Evolutionary conservation across 1,140 invertebrate genomes (phyloP), one percentile per base, ranked within the genome.

Genomic region (Hesperophylax magnus): DNA sequence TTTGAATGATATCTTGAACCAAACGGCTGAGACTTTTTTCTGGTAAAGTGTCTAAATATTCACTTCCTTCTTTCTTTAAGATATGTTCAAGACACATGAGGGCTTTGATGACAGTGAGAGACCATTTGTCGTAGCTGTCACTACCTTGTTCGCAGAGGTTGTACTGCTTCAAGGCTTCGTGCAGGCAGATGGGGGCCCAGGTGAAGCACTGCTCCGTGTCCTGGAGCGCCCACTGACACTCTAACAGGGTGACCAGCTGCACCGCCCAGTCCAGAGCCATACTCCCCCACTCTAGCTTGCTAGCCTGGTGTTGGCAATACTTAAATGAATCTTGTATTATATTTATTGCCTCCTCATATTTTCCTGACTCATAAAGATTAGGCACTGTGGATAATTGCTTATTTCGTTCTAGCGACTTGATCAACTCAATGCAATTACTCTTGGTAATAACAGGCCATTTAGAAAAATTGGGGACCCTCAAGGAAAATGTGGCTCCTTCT

Each of bases 151-250:
- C 88, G 20, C 87, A 87, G 47, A 89, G 88, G 74, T 92, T 90
- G 85, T 92, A 93, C 86, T 91, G 91, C 60, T 91, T 90, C 82
- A 93, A 88, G 0, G 91, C 87, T 85, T 93, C 93, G 83, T 93
- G 92, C 4, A 96, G 88, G 84, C 93, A 94, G 80, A 91, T 92
- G 85, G 96, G 93, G 6, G 93, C 92, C 95, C 95, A 97, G 60
- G 93, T 88, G 61, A 96, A 92, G 87, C 95, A 96, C 77, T 93
- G 92, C 85, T 93, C 87, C 27, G 90, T 86, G 78, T 87, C 87
- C 72, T 90, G 86, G 17, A 91, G 86, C 78, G 89, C 91, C 92
- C 93, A 94, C 17, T 95, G 89, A n/a, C 93, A 92, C 81, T 97
- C 94, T 72, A 96, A 88, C 65, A 97, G 89, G 81, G 96, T 87